Evolutionary conservation across 2,113 vertebrate genomes (phyloP).

Genomic region (Malurus alboscapulatus): DNA sequence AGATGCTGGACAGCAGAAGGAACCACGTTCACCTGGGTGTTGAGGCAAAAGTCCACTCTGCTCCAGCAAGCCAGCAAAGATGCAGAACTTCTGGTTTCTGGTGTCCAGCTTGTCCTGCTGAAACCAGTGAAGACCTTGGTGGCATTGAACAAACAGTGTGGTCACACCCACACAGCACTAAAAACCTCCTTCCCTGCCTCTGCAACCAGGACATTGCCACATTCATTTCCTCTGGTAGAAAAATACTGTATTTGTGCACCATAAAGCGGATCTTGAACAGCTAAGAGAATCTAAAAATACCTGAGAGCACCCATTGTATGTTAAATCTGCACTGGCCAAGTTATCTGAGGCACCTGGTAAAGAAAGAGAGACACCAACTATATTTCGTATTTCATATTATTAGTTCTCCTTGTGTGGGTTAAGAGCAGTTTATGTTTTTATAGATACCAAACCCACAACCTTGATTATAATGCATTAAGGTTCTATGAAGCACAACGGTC

Average conservation of each 20-base stretch:
- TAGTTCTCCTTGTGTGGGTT: neutral
- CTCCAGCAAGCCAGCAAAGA: neutral
- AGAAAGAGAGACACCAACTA: neutral
- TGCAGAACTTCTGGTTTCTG: neutral
- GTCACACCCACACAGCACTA: fast-evolving
- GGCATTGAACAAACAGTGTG: fast-evolving
- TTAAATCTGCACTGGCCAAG: neutral
- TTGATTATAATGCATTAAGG: neutral
- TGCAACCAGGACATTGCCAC: neutral
- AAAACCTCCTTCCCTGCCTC: neutral
- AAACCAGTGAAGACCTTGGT: fast-evolving
- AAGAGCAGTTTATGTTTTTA: neutral
- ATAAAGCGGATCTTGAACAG: neutral
- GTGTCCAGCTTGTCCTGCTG: neutral
- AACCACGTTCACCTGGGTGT: fast-evolving
- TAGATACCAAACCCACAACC: neutral
- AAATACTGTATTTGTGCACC: neutral
- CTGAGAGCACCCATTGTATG: neutral
- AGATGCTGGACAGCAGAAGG: neutral
- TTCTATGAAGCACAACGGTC: neutral
- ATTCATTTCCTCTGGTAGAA: neutral
- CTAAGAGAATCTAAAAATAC: neutral
- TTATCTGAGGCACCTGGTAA: neutral
- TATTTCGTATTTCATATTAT: neutral
- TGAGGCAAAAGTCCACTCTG: neutral